Conservation (phyloP, 2,888 invertebrate species). For the Ptycholaimellus sp. region DNA sequence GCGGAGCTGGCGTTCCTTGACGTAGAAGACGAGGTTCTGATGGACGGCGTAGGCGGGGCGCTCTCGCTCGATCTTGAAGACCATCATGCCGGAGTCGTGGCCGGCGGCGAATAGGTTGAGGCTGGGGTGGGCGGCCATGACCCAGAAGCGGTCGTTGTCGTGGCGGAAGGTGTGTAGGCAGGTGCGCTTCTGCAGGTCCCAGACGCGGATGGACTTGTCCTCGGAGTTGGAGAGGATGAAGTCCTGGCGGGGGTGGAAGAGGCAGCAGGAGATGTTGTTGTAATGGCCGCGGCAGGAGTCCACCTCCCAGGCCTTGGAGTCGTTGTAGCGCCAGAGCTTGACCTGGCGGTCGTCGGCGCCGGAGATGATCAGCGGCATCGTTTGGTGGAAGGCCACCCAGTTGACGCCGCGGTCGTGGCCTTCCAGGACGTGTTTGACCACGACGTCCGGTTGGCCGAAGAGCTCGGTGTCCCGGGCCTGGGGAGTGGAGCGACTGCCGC, state of each 20-base stretch:
- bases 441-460: constrained; percentile 44
- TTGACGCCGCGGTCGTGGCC: constrained; percentile 71
- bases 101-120: constrained; percentile 96
- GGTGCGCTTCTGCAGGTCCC: constrained; percentile 88
- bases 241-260: constrained; percentile 85
- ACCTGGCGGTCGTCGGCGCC: constrained; percentile 95
- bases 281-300: constrained; percentile 98
- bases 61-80: constrained; percentile 52
- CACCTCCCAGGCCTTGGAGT: constrained; percentile 72
- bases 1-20: constrained; percentile 70
- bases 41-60: constrained; percentile 82
- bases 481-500: not conserved
- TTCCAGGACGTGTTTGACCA: constrained; percentile 32
- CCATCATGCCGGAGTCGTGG: constrained; percentile 88
- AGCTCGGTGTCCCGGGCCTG: constrained; percentile 48
- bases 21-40: constrained; percentile 73
- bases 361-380: constrained; percentile 72
- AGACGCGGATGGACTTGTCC: constrained; percentile 86
- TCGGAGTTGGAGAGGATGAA: constrained; percentile 86
- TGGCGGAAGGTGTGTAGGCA: constrained; percentile 72
- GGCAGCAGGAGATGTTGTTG: constrained; percentile 89
- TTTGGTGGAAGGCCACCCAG: constrained; percentile 91
- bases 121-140: constrained; percentile 71
- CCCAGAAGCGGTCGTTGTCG: constrained; percentile 93
- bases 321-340: constrained; percentile 60